Base-by-base conservation (phyloP, 1,140 invertebrate genomes). In the Drosophila repleta region DNA sequence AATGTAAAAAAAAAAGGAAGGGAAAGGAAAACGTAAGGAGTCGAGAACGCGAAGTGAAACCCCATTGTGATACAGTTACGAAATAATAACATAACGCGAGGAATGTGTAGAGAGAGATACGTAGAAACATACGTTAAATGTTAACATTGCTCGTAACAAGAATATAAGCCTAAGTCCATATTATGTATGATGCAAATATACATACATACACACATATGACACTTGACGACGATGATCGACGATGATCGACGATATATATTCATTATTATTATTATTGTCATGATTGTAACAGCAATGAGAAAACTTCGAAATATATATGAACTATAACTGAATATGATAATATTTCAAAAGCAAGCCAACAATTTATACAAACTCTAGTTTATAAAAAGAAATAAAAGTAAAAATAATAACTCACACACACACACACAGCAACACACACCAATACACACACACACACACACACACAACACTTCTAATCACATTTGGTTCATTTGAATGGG, bases 321-420 rank as follows among this genome's bases (percentile, higher is more conserved):
- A 67, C 46, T 48, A n/a, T n/a, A 39, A 58, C 18, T 52, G 41
- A 63, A 63, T 45, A 57, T n/a, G 17, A 73, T 73, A 73, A 73
- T 61, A 73, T 58, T 58, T 60, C 18, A 69, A 74, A 74, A 74
- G 71, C 71, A 74, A 74, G 71, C 71, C 71, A 74, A 74, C 71
- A 74, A 74, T 74, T 74, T 74, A 74, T 74, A 69, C 71, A 68
- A 74, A 63, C 71, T 74, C 71, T 74, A 74, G 71, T 74, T 74
- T 63, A 62, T 32, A 69, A 73, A 55, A 26, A 26, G 4, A 29
- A 7, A 29, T 7, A 29, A 29, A 29, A 4, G 26, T n/a, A n/a
- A n/a, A n/a, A n/a, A 62, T 32, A 68, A 73, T 43, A 46, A 53
- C 45, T 63, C 26, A 57, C 43, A 68, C 74, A 56, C 46, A 67